Percentiles rank a stretch among this genome's conserved stretches.
These are phyloP conservation scores for Ruditapes philippinarum DNA, from an alignment of 1,140 invertebrate species.

Conservation along the genomic window DNA sequence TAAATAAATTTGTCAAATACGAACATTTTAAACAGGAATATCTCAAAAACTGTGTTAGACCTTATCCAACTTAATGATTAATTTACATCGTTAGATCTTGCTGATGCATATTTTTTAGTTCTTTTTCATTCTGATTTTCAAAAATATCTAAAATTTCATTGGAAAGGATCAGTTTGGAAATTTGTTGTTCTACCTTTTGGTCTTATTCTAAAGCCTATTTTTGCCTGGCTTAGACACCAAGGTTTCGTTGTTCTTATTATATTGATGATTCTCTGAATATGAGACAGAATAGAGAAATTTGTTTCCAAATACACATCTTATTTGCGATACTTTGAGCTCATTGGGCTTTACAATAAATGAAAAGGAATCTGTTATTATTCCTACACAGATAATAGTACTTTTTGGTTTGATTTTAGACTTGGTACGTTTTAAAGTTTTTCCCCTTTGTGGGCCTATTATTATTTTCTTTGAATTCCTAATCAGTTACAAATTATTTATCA, in stretches of 20 bases:
- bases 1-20: constrained; percentile 68
- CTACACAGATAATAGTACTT: constrained; percentile 26
- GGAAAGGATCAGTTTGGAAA: constrained; percentile 26
- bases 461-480: too few species aligned
- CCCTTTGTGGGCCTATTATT: too few species aligned
- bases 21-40: constrained; percentile 72
- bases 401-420: constrained; percentile 51
- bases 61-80: constrained; percentile 54
- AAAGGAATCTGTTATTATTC: constrained; percentile 19
- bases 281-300: not conserved
- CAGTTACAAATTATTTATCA: too few species aligned
- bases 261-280: constrained; percentile 55
- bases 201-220: constrained; percentile 24
- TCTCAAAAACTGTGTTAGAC: constrained; percentile 50
- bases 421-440: constrained; percentile 20
- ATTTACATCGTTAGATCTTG: constrained; percentile 64
- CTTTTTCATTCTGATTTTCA: constrained; percentile 26
- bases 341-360: constrained; percentile 35
- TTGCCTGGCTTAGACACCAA: constrained; percentile 22
- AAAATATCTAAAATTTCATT: constrained; percentile 68
- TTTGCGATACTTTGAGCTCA: not conserved
- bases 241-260: constrained; percentile 48
- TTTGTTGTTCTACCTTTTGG: constrained; percentile 56
- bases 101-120: constrained; percentile 62
- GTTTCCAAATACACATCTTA: not conserved